A percentile compares a stretch with the other conserved stretches of the same genome.
phyloP scores from a whole-genome alignment of 1,140 invertebrate genomes.

The Atopsyche davidsoni region DNA sequence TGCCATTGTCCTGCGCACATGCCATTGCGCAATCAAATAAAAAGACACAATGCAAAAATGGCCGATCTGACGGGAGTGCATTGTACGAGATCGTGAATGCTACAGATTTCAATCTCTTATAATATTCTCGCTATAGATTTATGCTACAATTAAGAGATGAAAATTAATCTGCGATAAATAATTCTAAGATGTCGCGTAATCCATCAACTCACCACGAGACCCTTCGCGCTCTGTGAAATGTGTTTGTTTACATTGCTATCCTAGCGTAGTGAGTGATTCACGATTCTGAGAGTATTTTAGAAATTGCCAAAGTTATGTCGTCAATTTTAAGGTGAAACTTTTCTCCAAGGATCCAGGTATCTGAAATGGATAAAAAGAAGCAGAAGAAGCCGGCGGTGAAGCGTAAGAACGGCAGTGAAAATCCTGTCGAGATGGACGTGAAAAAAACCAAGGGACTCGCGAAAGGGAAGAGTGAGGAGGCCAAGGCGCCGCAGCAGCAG shows the following conservation, averaged over 20 bases:
- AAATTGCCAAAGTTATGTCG: not conserved
- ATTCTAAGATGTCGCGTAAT: too few relatives aligned
- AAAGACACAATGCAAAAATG: conserved; percentile 20
- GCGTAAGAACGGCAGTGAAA: conserved; percentile 42
- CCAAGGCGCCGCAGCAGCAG: conserved; percentile 34
- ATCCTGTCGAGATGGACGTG: conserved; percentile 7
- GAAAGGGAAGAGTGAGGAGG: conserved; percentile 39
- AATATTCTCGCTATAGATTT: too few relatives aligned
- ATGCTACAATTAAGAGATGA: too few relatives aligned
- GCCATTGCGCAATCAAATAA: conserved; percentile 6
- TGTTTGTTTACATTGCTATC: conserved; percentile 17
- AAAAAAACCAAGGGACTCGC: conserved; percentile 21
- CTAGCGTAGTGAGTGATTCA: not conserved
- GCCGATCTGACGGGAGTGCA: conserved; percentile 8
- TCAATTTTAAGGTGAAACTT: conserved; percentile 3
- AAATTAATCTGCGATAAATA: too few relatives aligned
- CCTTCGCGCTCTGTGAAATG: too few relatives aligned
- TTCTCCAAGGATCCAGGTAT: conserved; percentile 25
- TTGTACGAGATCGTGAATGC: too few relatives aligned
- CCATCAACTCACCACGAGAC: too few relatives aligned
- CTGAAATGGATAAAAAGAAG: conserved; percentile 48
- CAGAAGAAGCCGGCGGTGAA: conserved; percentile 47
- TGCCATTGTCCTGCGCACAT: too few relatives aligned
- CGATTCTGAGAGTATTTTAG: conserved; percentile 1
- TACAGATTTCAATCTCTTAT: too few relatives aligned